These are phyloP conservation scores for Periparus ater DNA, from an alignment of 2,797 vertebrate genomes.

Conservation along the genomic window DNA sequence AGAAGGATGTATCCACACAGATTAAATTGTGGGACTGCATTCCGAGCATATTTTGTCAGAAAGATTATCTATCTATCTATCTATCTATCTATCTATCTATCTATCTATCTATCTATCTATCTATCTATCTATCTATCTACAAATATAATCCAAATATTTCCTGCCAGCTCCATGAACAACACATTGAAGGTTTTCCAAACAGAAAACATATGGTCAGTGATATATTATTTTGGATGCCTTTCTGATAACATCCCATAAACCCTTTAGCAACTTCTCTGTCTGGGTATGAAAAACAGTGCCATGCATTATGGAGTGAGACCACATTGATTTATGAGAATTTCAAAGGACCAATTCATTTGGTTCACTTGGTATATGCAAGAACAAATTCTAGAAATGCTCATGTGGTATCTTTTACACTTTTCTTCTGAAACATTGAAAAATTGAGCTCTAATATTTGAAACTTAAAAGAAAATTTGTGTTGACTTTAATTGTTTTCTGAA, in stretches of 20 bases:
- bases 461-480: not conserved
- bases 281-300: not conserved
- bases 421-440: not conserved
- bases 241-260: not conserved
- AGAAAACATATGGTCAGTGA: not conserved
- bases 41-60: not conserved
- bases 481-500: not conserved
- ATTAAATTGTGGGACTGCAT: not conserved
- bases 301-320: not conserved
- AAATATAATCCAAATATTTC: not conserved
- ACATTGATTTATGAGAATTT: slow-evolving; percentile 29
- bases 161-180: not conserved
- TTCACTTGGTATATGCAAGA: not conserved
- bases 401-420: not conserved
- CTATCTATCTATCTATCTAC: not conserved
- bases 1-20: not conserved
- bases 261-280: not conserved
- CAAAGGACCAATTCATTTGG: not conserved
- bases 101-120: not conserved
- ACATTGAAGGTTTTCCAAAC: not conserved
- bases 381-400: not conserved
- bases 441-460: not conserved
- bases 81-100: not conserved
- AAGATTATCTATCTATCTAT: not conserved
- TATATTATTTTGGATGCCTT: not conserved